Percentiles rank a stretch among this genome's conserved stretches.
Evolutionary conservation across 1,140 invertebrate genomes (phyloP).

Genomic region (Calephelis nemesis): DNA sequence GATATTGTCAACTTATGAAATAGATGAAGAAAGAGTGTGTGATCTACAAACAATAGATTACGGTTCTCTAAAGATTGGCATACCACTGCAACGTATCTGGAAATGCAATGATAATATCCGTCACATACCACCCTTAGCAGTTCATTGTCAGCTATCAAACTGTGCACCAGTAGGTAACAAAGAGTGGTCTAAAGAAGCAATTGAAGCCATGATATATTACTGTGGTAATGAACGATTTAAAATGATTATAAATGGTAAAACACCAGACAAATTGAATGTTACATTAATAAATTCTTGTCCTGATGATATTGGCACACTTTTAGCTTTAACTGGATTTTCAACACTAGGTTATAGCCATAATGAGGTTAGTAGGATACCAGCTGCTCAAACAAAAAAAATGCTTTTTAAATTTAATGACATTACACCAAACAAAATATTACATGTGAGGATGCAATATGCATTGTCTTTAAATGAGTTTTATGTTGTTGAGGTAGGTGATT

Average conservation of each 20-base stretch:
- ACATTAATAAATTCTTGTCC: conserved; percentile 24
- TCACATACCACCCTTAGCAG: conserved; percentile 21
- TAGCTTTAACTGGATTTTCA: conserved; percentile 22
- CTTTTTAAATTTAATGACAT: conserved; percentile 25
- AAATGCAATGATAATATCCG: conserved; percentile 6
- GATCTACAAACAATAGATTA: conserved; percentile 23
- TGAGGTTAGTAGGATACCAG: conserved; percentile 18
- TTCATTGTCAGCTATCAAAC: conserved; percentile 21
- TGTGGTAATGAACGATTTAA: conserved; percentile 23
- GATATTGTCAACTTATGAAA: background rate
- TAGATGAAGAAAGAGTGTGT: background rate
- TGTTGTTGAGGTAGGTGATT: conserved; percentile 27
- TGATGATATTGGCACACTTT: conserved; percentile 25
- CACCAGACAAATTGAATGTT: conserved; percentile 18
- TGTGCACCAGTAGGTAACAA: conserved; percentile 15
- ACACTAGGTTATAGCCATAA: conserved; percentile 19
- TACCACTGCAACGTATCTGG: conserved; percentile 17
- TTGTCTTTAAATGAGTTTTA: conserved; percentile 28
- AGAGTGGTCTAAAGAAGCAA: conserved; percentile 14
- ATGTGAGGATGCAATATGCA: conserved; percentile 27
- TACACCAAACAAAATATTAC: conserved; percentile 22
- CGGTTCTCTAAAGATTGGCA: conserved; percentile 8
- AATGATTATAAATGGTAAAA: conserved; percentile 19
- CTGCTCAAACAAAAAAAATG: background rate
- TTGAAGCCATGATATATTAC: conserved; percentile 26